Evolutionary conservation across 92 coral and sea anemone genomes (phyloP), one percentile per base, ranked within the genome.

Genomic region (Phenganax stokvisi): DNA sequence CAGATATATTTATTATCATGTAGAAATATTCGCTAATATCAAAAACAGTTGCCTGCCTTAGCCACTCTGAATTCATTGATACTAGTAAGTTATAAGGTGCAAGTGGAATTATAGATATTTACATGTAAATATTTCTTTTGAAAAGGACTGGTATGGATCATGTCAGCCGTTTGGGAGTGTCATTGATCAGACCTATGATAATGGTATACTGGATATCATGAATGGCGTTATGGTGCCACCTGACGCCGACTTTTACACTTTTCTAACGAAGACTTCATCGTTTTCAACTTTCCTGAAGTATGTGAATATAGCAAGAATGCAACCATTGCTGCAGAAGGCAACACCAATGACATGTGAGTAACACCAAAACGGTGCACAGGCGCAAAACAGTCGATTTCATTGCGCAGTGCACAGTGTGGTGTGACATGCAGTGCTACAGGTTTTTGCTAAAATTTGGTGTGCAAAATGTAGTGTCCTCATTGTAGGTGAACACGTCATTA

Each of bases 161-260:
- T 79, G 83, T 31, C 73, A 79, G 51, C 57, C 73, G 56, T 11
- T 79, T 44, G 83, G 74, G 6, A 60, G 56, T 20, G 37, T 64
- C 9, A 47, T 0, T 9, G 83, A 79, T 52, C 30, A 51, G 17
- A 79, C 74, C 7, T 78, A 78, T 47, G 59, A 79, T 52, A 79
- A 79, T 64, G 83, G 83, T 17, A 79, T 79, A 20, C 83, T 79
- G 54, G 74, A 79, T 64, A 56, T 44, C 25, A 37, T 79, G 58
- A 65, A 79, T 54, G 83, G 83, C 8, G 62, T 79, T 29, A 79
- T 79, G 83, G 63, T 63, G 29, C 83, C 83, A 11, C 83, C 83
- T 10, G 83, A 79, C 63, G 73, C 60, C n/a, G 10, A 51, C 62
- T 5, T 79, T 25, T 56, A 20, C 27, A 44, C 51, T n/a, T 2